These are phyloP conservation scores for Eulimnadia texana DNA, from an alignment of 1,140 invertebrate genomes.

Conservation along the genomic window DNA sequence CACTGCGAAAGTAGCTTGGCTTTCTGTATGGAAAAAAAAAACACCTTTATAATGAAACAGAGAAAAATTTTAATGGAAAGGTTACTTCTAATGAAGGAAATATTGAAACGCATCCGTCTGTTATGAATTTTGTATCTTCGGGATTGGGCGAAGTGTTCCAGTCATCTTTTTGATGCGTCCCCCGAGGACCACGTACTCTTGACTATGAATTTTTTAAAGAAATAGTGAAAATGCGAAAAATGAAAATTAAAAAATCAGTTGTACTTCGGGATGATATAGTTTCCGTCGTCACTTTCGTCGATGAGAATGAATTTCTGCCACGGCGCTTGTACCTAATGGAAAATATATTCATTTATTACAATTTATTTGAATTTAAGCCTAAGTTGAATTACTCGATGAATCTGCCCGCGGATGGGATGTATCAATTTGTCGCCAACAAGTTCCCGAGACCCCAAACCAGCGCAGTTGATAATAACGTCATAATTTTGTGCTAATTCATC, in stretches of 20 bases:
- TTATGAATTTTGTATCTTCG: conserved; percentile 44
- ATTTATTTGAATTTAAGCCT: conserved; percentile 10
- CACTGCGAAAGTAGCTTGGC: conserved; percentile 40
- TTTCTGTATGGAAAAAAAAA: conserved; percentile 25
- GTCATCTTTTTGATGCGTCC: conserved; percentile 53
- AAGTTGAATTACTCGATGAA: conserved; percentile 35
- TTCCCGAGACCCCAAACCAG: conserved; percentile 42
- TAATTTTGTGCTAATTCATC: conserved; percentile 35
- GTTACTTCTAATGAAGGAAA: conserved; percentile 45
- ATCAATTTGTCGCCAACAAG: conserved; percentile 41
- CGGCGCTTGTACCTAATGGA: conserved; percentile 41
- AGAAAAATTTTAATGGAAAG: too few relatives aligned
- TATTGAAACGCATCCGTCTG: conserved; percentile 41
- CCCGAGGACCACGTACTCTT: conserved; percentile 49
- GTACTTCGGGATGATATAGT: conserved; percentile 65
- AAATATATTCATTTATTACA: conserved; percentile 8
- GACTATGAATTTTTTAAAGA: conserved; percentile 27
- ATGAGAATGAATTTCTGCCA: conserved; percentile 41
- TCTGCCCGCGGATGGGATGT: conserved; percentile 51
- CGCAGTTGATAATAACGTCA: conserved; percentile 57
- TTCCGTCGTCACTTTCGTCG: conserved; percentile 38
- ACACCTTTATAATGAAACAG: too few relatives aligned
- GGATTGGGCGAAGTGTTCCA: conserved; percentile 38
- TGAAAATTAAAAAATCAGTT: conserved; percentile 17
- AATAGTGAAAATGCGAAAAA: background rate